Base-by-base conservation (phyloP, 2,113 vertebrate genomes). In the Ptychochromis oligacanthus region DNA sequence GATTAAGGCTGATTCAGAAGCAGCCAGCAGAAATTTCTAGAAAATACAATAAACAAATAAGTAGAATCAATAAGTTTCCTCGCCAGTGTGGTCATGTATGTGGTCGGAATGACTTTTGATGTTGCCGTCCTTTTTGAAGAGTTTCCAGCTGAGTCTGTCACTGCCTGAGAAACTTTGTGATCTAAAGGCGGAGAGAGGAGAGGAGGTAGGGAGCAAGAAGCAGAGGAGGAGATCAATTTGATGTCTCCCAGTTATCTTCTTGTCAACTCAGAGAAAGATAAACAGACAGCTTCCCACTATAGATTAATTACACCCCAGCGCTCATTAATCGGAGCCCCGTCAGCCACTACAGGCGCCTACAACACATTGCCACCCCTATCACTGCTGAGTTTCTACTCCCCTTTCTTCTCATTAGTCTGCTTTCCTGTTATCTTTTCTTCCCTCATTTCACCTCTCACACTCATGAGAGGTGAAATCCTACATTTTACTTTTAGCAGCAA, bases 281-380 rank as follows among this genome's bases (percentile, higher is more conserved):
- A 88, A 93, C 85, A 84, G 90, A 91, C 91, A 90, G 91, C 88
- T 87, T 82, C 81, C 88, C 31, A 26, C 80, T 79, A 79, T 56
- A 88, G 88, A 93, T 92, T 92, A 86, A 94, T 93, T 91, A 90
- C 91, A 83, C 88, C 84, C 61, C 60, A 79, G 55, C 6, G 18
- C 64, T 89, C 89, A 86, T 93, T 93, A 88, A 92, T 94, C 84
- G 65, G 70, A 91, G 88, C 13, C 64, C 81, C 31, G 60, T 89
- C 91, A 86, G 83, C 15, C 56, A 34, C 86, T 86, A 49, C 7
- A 62, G 86, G 46, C 38, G 26, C 82, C 46, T 55, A 22, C 78
- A 77, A 81, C 86, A 79, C 77, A 78, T 18, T 17, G 6, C 56
- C 52, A 18, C 20, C 52, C 40, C 65, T 65, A 54, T 49, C 62